Conservation (phyloP, 2,888 invertebrate genomes). For the Xestia sexstrigata region DNA sequence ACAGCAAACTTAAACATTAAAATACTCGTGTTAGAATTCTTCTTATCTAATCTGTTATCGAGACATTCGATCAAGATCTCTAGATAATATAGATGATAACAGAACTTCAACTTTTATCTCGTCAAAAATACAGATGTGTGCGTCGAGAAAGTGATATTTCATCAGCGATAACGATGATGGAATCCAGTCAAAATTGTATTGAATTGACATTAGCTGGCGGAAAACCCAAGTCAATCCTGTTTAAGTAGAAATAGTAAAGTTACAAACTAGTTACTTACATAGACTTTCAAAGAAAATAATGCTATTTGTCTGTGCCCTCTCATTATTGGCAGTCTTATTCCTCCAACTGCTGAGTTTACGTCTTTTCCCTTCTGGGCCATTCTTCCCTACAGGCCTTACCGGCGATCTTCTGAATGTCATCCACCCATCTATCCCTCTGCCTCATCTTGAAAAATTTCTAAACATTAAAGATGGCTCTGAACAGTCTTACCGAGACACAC, state of each 20-base stretch:
- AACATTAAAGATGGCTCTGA: not conserved
- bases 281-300: too few species aligned
- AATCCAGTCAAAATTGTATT: not conserved
- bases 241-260: too few species aligned
- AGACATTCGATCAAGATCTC: constrained; percentile 13
- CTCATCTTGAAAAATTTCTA: not conserved
- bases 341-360: not conserved
- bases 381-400: not conserved
- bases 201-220: too few species aligned
- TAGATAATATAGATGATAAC: constrained; percentile 8
- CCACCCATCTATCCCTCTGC: not conserved
- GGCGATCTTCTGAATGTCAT: not conserved
- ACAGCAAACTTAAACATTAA: not conserved
- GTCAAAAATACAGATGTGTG: not conserved
- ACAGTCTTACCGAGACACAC: not conserved
- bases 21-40: not conserved
- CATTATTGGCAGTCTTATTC: not conserved
- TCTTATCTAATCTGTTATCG: constrained; percentile 28
- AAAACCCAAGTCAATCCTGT: too few species aligned
- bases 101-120: not conserved
- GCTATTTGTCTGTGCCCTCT: too few species aligned
- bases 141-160: not conserved
- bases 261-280: too few species aligned
- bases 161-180: not conserved
- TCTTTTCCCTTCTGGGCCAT: not conserved